A percentile compares a stretch with the other conserved stretches of the same genome.
phyloP scores from a whole-genome alignment of 23 tunicate species.

The Aplidium turbinatum region DNA sequence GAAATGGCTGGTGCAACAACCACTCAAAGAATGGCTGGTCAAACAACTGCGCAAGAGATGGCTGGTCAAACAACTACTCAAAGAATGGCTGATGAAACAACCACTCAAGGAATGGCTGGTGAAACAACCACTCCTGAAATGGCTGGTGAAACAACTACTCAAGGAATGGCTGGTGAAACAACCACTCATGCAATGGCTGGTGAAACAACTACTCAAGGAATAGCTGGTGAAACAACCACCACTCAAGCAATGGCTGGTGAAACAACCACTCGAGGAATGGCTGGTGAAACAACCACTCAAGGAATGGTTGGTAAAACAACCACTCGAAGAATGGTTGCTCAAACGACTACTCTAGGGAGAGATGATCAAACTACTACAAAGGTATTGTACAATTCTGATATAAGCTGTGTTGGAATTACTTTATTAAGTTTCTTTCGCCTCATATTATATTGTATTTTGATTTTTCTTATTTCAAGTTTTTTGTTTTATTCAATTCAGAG shows the following conservation, averaged over 20 bases:
- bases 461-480: too few relatives aligned
- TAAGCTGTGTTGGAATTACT: too few relatives aligned
- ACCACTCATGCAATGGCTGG: conserved; percentile 18
- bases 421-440: too few relatives aligned
- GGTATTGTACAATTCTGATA: background rate
- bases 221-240: conserved; percentile 35
- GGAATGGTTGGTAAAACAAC: conserved; percentile 28
- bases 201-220: conserved; percentile 22
- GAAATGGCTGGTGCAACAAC: conserved; percentile 14
- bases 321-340: conserved; percentile 29
- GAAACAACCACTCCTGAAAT: conserved; percentile 34
- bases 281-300: conserved; percentile 25
- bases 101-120: conserved; percentile 16
- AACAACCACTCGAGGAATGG: conserved; percentile 32
- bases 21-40: conserved; percentile 16
- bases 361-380: conserved; percentile 53
- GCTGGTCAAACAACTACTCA: conserved; percentile 44
- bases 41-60: conserved; percentile 17
- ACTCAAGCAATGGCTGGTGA: conserved; percentile 29
- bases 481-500: too few relatives aligned
- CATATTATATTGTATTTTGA: too few relatives aligned
- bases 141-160: conserved; percentile 8
- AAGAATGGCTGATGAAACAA: conserved; percentile 10
- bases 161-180: conserved; percentile 17
- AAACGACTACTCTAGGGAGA: conserved; percentile 28